Evolutionary conservation across 37 sponge, comb jelly and placozoan species (phyloP).

Genomic region (Oopsacas minuta): DNA sequence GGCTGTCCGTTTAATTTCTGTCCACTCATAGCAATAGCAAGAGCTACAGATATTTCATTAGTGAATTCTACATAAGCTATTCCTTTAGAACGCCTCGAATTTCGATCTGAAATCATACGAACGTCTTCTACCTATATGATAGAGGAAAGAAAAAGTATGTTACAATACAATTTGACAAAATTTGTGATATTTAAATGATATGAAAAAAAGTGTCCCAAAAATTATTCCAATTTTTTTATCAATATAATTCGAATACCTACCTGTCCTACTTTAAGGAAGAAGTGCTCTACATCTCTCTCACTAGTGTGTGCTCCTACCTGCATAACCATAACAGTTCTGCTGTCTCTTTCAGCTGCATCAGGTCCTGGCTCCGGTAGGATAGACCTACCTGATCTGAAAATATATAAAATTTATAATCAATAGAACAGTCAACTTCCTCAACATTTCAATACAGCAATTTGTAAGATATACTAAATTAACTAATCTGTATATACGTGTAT

Average conservation of each 20-base stretch:
- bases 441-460: too few relatives aligned
- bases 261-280: constrained; percentile 71
- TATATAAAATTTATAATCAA: too few relatives aligned
- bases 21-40: constrained; percentile 59
- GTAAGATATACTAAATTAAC: too few relatives aligned
- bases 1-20: constrained; percentile 76
- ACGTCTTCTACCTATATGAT: constrained; percentile 46
- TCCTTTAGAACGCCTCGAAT: constrained; percentile 88
- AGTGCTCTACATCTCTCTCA: constrained; percentile 65
- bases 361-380: constrained; percentile 43
- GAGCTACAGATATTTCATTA: constrained; percentile 41
- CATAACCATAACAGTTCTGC: constrained; percentile 91
- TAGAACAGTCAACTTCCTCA: too few relatives aligned
- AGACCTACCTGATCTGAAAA: neutral
- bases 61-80: constrained; percentile 96
- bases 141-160: neutral
- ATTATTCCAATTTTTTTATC: neutral
- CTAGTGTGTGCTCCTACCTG: constrained; percentile 66
- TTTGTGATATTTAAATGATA: too few relatives aligned
- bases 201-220: too few relatives aligned
- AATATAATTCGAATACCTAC: constrained; percentile 19
- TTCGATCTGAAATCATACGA: constrained; percentile 83
- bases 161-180: too few relatives aligned
- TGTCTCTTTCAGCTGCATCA: constrained; percentile 70
- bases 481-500: too few relatives aligned